Evolutionary conservation across 2,113 vertebrate species (phyloP).

Genomic region (Callionymus lyra): DNA sequence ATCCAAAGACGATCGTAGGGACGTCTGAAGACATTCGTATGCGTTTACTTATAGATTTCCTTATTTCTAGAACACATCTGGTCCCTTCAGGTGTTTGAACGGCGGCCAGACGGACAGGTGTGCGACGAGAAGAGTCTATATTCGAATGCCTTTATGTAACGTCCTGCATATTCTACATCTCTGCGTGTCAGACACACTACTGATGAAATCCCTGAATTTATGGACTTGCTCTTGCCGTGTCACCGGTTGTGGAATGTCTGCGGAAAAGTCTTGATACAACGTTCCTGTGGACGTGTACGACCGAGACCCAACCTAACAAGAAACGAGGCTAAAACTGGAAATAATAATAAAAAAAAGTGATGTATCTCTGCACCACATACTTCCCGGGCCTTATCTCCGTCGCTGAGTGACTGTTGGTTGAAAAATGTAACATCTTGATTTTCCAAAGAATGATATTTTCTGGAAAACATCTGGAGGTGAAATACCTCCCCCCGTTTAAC

Average conservation of each 20-base stretch:
- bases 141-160: constrained; percentile 41
- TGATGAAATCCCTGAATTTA: constrained; percentile 68
- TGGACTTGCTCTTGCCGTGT: constrained; percentile 36
- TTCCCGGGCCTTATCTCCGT: constrained; percentile 19
- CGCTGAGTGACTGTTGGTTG: constrained; percentile 12
- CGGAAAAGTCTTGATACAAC: constrained; percentile 20
- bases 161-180: too few species aligned
- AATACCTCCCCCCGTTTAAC: constrained; percentile 4
- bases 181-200: constrained; percentile 48
- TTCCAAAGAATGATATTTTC: constrained; percentile 22
- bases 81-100: too few species aligned
- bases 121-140: too few species aligned
- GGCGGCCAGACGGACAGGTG: too few species aligned
- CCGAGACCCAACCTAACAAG: too few species aligned
- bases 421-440: constrained; percentile 16
- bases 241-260: constrained; percentile 58
- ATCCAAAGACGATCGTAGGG: too few species aligned
- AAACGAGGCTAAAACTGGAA: too few species aligned
- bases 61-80: too few species aligned
- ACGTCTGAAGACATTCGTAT: too few species aligned
- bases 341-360: too few species aligned
- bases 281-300: constrained; percentile 43
- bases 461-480: constrained; percentile 49
- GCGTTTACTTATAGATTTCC: too few species aligned
- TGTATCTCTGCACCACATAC: too few species aligned